Percentiles rank a stretch among this genome's conserved stretches.
These are phyloP conservation scores for Sebastes fasciatus DNA, from an alignment of 2,113 vertebrate species.

Conservation along the genomic window DNA sequence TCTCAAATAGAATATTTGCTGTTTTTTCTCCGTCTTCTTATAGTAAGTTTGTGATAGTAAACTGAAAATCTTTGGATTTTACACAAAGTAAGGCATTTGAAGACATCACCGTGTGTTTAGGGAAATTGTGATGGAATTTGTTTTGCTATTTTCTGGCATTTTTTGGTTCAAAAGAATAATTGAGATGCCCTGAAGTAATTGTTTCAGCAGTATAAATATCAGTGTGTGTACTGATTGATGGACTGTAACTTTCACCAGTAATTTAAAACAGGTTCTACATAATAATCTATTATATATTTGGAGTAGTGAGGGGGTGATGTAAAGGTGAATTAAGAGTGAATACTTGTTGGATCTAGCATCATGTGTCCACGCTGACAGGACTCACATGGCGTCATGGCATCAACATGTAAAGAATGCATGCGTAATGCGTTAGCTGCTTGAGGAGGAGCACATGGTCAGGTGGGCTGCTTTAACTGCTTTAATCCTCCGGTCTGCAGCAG, in stretches of 20 bases:
- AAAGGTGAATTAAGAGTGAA: background rate
- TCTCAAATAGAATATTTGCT: background rate
- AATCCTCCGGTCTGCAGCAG: constrained; percentile 36
- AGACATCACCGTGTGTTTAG: too few relatives aligned
- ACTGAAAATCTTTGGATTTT: background rate
- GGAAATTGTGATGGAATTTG: too few relatives aligned
- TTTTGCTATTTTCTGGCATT: background rate
- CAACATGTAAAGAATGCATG: constrained; percentile 51
- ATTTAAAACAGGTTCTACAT: background rate
- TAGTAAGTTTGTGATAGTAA: background rate
- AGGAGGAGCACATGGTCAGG: constrained; percentile 41
- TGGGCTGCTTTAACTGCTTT: constrained; percentile 32
- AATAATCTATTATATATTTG: background rate
- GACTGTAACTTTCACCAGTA: background rate
- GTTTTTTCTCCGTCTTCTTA: background rate
- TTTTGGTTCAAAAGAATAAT: background rate
- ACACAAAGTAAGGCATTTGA: background rate
- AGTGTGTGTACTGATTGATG: background rate
- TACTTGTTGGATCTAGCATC: background rate
- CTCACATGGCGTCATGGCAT: constrained; percentile 31
- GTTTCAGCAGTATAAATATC: background rate
- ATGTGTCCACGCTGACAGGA: constrained; percentile 23
- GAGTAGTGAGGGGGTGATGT: background rate
- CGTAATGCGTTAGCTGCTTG: constrained; percentile 23
- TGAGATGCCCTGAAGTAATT: too few relatives aligned